A percentile compares a stretch with the other conserved stretches of the same genome.
These are phyloP conservation scores for Cantharis rustica DNA, from an alignment of 2,888 invertebrate species.

Conservation along the genomic window DNA sequence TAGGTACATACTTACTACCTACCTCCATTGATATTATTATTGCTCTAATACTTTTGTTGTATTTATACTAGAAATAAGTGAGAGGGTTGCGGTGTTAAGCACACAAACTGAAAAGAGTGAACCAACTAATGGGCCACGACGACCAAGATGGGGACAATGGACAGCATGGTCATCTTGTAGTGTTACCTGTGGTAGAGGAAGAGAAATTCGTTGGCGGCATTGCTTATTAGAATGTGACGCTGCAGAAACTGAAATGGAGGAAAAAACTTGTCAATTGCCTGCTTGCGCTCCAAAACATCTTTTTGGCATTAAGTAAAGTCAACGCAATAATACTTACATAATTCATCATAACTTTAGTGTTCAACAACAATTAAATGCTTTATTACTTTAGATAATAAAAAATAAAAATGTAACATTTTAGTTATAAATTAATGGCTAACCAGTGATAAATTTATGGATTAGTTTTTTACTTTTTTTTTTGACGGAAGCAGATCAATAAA, in stretches of 20 bases:
- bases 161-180: conserved; percentile 67
- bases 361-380: neutral
- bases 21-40: neutral
- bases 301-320: conserved; percentile 44
- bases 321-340: neutral
- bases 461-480: too few species aligned
- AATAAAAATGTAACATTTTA: too few species aligned
- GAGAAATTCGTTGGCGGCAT: conserved; percentile 62
- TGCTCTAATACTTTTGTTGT: neutral
- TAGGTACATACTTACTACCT: too few species aligned
- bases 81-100: neutral
- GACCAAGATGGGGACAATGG: conserved; percentile 59
- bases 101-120: neutral
- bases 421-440: too few species aligned
- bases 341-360: neutral
- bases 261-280: conserved; percentile 58
- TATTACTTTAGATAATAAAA: too few species aligned
- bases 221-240: conserved; percentile 55
- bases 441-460: too few species aligned
- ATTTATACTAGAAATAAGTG: neutral
- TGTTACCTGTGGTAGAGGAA: conserved; percentile 67
- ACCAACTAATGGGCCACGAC: neutral
- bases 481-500: too few species aligned
- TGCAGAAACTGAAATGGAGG: conserved; percentile 60
- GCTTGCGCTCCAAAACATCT: conserved; percentile 54